A percentile compares a stretch with the other conserved stretches of the same genome.
phyloP scores from a whole-genome alignment of 2,888 invertebrate genomes.

The Malthinus seriepunctatus region DNA sequence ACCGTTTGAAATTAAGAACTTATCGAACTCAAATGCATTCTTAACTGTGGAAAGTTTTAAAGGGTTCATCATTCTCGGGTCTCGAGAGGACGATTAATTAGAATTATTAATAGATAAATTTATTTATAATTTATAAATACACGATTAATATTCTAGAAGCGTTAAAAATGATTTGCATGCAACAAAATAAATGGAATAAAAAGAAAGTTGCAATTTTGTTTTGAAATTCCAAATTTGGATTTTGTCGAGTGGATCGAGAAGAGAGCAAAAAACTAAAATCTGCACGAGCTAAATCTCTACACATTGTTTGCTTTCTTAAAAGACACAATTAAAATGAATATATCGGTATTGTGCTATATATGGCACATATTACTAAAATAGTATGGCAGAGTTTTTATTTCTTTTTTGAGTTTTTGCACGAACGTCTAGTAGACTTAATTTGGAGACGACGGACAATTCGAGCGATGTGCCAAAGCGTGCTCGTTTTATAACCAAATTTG shows the following conservation, averaged over 20 bases:
- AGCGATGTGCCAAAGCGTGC: slow-evolving; percentile 18
- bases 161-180: too few relatives aligned
- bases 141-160: too few relatives aligned
- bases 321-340: slow-evolving; percentile 40
- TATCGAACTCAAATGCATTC: slow-evolving; percentile 9
- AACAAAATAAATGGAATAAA: too few relatives aligned
- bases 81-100: too few relatives aligned
- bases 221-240: slow-evolving; percentile 29
- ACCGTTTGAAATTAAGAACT: slow-evolving; percentile 20
- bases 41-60: too few relatives aligned
- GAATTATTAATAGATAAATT: too few relatives aligned
- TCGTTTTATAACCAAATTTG: slow-evolving; percentile 17
- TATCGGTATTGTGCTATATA: slow-evolving; percentile 46
- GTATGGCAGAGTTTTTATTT: slow-evolving; percentile 36
- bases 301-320: slow-evolving; percentile 41
- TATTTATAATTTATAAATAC: too few relatives aligned
- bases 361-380: slow-evolving; percentile 43
- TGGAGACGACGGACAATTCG: slow-evolving; percentile 23
- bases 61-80: too few relatives aligned
- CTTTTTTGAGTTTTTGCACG: slow-evolving; percentile 25
- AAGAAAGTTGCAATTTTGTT: slow-evolving; percentile 12
- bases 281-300: slow-evolving; percentile 36
- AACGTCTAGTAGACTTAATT: slow-evolving; percentile 27
- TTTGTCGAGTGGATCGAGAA: slow-evolving; percentile 27
- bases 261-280: slow-evolving; percentile 34